phyloP scores from a whole-genome alignment of 37 sponge, comb jelly and placozoan species.

The Chondrilla cf. caribensis region DNA sequence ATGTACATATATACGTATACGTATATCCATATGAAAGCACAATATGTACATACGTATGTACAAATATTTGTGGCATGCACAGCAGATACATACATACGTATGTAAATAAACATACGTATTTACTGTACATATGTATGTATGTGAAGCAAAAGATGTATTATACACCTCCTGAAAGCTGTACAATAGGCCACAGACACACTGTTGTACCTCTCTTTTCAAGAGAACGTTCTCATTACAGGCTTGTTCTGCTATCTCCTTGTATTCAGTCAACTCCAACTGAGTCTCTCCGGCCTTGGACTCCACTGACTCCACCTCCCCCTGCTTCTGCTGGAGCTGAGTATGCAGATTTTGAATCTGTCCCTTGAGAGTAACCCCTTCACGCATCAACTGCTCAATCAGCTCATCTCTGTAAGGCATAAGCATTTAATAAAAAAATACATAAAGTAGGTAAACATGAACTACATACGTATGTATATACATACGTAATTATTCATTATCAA shows the following conservation, averaged over 20 bases:
- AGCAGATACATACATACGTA: conserved; percentile 13
- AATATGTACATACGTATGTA: conserved; percentile 4
- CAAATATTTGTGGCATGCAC: not conserved
- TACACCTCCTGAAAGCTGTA: not conserved
- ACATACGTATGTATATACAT: no score
- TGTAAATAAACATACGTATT: not conserved
- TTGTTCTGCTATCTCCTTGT: conserved; percentile 85
- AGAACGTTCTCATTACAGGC: conserved; percentile 82
- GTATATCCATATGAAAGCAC: not conserved
- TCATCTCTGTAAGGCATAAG: conserved; percentile 42
- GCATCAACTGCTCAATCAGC: conserved; percentile 85
- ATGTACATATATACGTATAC: conserved; percentile 7
- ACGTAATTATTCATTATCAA: no score
- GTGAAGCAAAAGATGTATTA: not conserved
- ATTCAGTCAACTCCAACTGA: conserved; percentile 71
- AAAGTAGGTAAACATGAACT: no score
- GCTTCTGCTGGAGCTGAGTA: conserved; percentile 38
- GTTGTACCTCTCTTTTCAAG: conserved; percentile 57
- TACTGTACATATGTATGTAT: not conserved
- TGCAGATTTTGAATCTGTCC: conserved; percentile 57
- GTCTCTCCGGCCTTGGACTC: conserved; percentile 23
- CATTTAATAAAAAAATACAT: conserved; percentile 5
- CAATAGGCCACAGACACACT: no score
- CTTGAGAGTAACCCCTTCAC: conserved; percentile 87
- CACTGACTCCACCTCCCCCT: conserved; percentile 38